These are phyloP conservation scores for Oostethus manadensis DNA, from an alignment of 2,113 vertebrate species.

Conservation along the genomic window DNA sequence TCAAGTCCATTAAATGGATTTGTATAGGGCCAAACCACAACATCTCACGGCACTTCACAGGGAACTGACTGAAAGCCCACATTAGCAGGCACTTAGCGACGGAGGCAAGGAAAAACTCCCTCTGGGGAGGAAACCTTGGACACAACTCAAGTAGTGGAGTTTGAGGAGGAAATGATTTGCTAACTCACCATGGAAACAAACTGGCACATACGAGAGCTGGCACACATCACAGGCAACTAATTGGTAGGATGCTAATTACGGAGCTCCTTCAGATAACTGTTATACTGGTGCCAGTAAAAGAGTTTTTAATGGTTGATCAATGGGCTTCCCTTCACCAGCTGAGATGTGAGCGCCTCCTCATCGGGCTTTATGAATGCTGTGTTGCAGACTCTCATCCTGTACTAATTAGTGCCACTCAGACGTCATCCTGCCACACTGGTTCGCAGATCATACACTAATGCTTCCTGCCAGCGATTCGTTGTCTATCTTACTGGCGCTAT, in stretches of 20 bases:
- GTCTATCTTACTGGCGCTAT: conserved; percentile 31
- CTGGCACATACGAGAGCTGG: too few species aligned
- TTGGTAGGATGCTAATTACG: conserved; percentile 26
- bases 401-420: conserved; percentile 57
- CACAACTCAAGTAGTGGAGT: too few species aligned
- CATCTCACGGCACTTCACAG: too few species aligned
- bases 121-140: too few species aligned
- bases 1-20: too few species aligned
- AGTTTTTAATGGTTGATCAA: conserved; percentile 27
- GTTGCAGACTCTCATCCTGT: conserved; percentile 39
- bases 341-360: conserved; percentile 27
- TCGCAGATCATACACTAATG: conserved; percentile 24
- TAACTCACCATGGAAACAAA: too few species aligned
- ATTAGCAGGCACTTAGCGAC: too few species aligned
- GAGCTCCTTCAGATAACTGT: conserved; percentile 11
- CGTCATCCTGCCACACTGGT: conserved; percentile 31
- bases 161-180: too few species aligned
- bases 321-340: conserved; percentile 11
- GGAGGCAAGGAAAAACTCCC: too few species aligned
- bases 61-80: too few species aligned
- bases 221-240: background rate
- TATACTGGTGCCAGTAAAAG: conserved; percentile 15
- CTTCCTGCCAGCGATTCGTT: conserved; percentile 18
- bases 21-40: too few species aligned
- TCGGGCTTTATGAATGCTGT: conserved; percentile 22